Base-by-base conservation (phyloP, 2,888 invertebrate species). In the Orthosia gothica region DNA sequence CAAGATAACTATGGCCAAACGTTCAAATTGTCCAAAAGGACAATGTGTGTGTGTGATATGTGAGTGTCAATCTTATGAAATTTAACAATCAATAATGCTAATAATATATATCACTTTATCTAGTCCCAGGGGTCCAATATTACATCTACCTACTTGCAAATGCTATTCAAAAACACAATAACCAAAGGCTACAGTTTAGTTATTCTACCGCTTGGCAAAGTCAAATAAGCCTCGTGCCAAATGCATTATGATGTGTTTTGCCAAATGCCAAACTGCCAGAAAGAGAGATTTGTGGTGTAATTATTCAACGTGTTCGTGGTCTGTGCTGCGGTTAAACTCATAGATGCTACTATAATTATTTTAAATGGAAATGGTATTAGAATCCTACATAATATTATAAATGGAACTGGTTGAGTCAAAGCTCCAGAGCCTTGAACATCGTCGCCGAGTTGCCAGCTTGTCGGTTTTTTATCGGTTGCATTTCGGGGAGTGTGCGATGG, bases 201-300 rank as follows among this genome's bases (percentile, higher is more conserved):
- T 18, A 65, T 54, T 58, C 12, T n/a, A 49, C 52, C 52, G 55
- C 20, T 77, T 87, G 73, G 77, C 87, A 78, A 74, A 70, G 32
- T 68, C 49, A 58, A 72, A 74, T 71, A 81, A 70, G 65, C 69
- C n/a, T 61, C 52, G 82, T 82, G 84, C 85, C 85, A 84, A 84
- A 87, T 81, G 78, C 67, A 73, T 73, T 69, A 75, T 81, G 76
- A 78, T 32, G 61, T 45, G 72, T 87, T 82, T 70, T 64, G 79
- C 82, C 68, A 73, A 82, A 74, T 66, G 77, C 74, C 73, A 75
- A 71, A 80, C 45, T 74, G 84, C 72, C 87, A 80, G 70, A 66
- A 69, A 66, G 47, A 16, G 26, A 52, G 59, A 78, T 76, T 72
- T 84, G 84, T 71, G 68, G 70, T 58, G 71, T 18, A 32, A 66